phyloP scores from a whole-genome alignment of 2,888 invertebrate genomes.

The Eristalinus aeneus region DNA sequence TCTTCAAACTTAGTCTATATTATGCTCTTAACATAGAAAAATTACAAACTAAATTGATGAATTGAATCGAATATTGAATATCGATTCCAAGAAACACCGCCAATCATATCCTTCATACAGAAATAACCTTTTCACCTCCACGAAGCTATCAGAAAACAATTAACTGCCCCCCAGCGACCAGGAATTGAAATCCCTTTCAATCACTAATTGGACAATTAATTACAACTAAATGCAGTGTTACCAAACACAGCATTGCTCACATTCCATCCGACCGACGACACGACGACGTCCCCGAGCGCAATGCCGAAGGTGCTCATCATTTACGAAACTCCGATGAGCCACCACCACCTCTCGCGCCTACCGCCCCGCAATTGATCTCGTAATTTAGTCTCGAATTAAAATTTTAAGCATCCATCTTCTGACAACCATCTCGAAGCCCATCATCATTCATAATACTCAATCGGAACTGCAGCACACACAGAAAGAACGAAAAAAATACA shows the following conservation, averaged over 20 bases:
- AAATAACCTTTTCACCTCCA: background rate
- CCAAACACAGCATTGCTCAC: conserved; percentile 26
- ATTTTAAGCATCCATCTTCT: conserved; percentile 44
- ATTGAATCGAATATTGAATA: too few relatives aligned
- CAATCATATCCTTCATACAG: background rate
- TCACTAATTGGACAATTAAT: conserved; percentile 54
- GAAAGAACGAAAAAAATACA: conserved; percentile 10
- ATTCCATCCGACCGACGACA: conserved; percentile 31
- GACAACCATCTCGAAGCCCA: conserved; percentile 13
- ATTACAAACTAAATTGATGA: too few relatives aligned
- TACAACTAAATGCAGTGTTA: conserved; percentile 49
- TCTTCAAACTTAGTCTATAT: too few relatives aligned
- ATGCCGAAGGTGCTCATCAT: conserved; percentile 6
- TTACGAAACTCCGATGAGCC: conserved; percentile 39
- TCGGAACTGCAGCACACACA: conserved; percentile 44
- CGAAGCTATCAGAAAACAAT: background rate
- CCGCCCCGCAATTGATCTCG: conserved; percentile 59
- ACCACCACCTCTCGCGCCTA: background rate
- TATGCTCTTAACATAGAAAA: too few relatives aligned
- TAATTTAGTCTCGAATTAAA: conserved; percentile 67
- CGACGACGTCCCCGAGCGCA: too few relatives aligned
- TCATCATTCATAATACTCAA: conserved; percentile 63
- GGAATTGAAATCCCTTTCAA: conserved; percentile 25
- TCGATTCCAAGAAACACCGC: too few relatives aligned
- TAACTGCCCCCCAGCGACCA: background rate